Conservation (phyloP, 1,140 invertebrate species). For the Sinonovacula constricta region DNA sequence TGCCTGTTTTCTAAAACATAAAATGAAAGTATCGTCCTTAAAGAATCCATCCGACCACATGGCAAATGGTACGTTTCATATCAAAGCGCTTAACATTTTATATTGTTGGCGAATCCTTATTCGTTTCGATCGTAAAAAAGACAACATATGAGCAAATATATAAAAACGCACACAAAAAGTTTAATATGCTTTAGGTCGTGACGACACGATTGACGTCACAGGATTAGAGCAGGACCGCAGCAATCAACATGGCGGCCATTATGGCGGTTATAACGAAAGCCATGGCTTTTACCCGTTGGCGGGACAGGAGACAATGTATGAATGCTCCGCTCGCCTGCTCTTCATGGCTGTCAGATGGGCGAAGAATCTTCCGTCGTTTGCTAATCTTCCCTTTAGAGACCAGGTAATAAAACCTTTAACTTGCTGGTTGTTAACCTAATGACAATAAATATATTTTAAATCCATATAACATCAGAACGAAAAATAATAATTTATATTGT, state of each 20-base stretch:
- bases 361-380: constrained; percentile 98
- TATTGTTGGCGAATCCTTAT: too few relatives aligned
- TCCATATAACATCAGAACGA: too few relatives aligned
- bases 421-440: background rate
- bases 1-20: too few relatives aligned
- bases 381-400: constrained; percentile 95
- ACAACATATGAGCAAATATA: too few relatives aligned
- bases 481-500: too few relatives aligned
- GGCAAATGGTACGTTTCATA: too few relatives aligned
- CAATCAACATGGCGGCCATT: background rate
- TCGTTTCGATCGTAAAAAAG: too few relatives aligned
- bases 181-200: constrained; percentile 44
- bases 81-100: too few relatives aligned
- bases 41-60: too few relatives aligned
- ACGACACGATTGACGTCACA: constrained; percentile 78
- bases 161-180: background rate
- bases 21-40: too few relatives aligned
- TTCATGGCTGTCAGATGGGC: constrained; percentile 99
- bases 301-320: constrained; percentile 85
- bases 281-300: constrained; percentile 66
- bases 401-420: constrained; percentile 83
- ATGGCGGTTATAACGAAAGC: background rate
- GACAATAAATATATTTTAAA: too few relatives aligned
- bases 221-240: constrained; percentile 80
- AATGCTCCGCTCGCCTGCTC: constrained; percentile 94